Conservation (phyloP, 2,888 invertebrate species). For the Tenthredo amoena region DNA sequence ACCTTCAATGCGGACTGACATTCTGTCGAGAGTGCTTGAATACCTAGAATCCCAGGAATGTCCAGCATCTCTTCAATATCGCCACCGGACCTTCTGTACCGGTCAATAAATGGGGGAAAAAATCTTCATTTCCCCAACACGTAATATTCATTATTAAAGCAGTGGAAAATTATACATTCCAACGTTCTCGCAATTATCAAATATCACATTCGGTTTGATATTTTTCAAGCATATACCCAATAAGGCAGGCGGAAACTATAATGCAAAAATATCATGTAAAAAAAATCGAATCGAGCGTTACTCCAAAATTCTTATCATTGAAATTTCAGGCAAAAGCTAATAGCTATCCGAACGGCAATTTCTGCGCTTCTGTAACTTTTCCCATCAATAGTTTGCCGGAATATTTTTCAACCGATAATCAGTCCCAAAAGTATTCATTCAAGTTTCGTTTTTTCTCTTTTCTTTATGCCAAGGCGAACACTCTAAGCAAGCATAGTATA, state of each 20-base stretch:
- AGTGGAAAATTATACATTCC: not conserved
- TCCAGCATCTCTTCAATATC: constrained; percentile 33
- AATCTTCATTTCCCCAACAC: not conserved
- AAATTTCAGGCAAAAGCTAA: not conserved
- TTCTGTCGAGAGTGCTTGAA: constrained; percentile 39
- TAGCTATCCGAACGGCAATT: not conserved
- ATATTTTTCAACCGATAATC: constrained; percentile 29
- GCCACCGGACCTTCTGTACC: not conserved
- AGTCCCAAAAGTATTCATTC: constrained; percentile 15
- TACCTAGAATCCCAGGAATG: constrained; percentile 8
- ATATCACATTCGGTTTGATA: not conserved
- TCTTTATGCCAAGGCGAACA: not conserved
- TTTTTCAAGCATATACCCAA: not conserved
- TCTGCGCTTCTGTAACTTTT: constrained; percentile 15
- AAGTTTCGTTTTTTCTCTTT: constrained; percentile 16
- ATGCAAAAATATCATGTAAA: not conserved
- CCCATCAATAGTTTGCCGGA: constrained; percentile 11
- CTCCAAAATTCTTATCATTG: no score
- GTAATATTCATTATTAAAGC: not conserved
- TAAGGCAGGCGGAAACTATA: no score
- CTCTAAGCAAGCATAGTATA: not conserved
- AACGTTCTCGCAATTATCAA: not conserved
- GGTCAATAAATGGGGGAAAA: not conserved
- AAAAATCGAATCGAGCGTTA: not conserved
- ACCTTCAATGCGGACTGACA: not conserved